A percentile compares a stretch with the other conserved stretches of the same genome.
These are phyloP conservation scores for Bergia sp. DNA, from an alignment of 92 coral and sea anemone species.

Conservation along the genomic window DNA sequence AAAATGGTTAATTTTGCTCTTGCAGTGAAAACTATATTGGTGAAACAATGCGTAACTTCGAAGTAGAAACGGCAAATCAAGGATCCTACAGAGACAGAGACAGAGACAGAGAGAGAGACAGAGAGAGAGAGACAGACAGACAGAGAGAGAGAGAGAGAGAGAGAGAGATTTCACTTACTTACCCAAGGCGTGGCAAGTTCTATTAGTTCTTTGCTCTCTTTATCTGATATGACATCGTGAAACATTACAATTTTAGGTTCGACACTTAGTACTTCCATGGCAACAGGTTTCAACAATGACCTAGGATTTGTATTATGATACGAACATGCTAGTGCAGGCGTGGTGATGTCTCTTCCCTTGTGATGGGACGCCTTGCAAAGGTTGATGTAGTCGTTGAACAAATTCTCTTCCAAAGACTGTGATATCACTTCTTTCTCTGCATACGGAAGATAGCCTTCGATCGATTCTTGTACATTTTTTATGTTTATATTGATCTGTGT, in stretches of 20 bases:
- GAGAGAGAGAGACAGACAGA: neutral
- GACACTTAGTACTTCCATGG: constrained; percentile 47
- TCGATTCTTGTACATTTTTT: neutral
- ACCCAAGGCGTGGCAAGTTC: constrained; percentile 53
- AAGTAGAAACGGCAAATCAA: too few relatives aligned
- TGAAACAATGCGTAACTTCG: too few relatives aligned
- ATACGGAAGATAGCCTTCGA: neutral
- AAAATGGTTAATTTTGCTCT: too few relatives aligned
- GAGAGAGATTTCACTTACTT: neutral
- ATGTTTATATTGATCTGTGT: neutral
- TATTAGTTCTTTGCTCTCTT: constrained; percentile 49
- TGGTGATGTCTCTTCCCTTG: neutral
- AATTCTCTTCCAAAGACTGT: neutral
- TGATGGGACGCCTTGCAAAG: constrained; percentile 4
- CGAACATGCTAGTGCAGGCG: constrained; percentile 35
- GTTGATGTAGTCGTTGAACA: neutral
- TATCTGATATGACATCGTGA: constrained; percentile 39
- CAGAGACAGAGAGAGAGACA: neutral
- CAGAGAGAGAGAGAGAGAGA: too few relatives aligned
- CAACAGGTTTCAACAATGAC: constrained; percentile 50
- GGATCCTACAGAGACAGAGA: neutral
- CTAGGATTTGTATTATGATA: constrained; percentile 40
- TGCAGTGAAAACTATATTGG: too few relatives aligned
- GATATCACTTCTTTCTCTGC: neutral
- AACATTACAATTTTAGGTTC: constrained; percentile 52